Evolutionary conservation across 1,140 invertebrate species (phyloP), one percentile per base, ranked within the genome.

Genomic region (Scaptomyza graminum): DNA sequence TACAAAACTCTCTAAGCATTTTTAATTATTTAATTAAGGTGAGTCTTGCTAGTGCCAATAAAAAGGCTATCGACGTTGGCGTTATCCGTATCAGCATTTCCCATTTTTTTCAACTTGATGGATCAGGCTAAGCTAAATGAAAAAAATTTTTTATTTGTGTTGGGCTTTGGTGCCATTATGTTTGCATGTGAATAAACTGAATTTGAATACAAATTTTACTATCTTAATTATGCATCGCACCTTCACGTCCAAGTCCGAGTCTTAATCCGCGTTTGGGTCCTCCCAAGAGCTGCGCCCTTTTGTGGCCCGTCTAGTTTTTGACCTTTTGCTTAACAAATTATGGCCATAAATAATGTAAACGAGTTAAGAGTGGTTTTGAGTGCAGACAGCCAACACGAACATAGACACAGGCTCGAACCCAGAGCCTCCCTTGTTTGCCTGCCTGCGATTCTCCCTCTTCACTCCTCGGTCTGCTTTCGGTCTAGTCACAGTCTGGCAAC

Each of bases 321-420:
- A 90, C 87, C 87, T 90, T 85, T 90, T 79, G 73, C 62, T 79
- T 72, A 87, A 90, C 87, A 90, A 90, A 90, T 90, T 90, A 90
- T 90, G 82, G 73, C 63, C 87, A 90, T 90, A 90, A 90, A 90
- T 90, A 90, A 90, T 77, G 75, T 83, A 79, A 90, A 90, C 87
- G 87, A 90, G 87, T 76, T 95, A 77, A 93, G 94, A 74, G 94
- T 94, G 83, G 79, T 88, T 88, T 88, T 88, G 83, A 79, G 83
- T 87, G 83, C 87, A 81, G 80, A 84, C 78, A 67, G 80, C 63
- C 72, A 64, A 69, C 80, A 73, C 67, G 72, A 52, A 68, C 76
- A 74, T 56, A 28, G 51, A 65, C 60, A 39, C 47, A 54, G 50
- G 39, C 47, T 56, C 13, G 46, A 25, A 41, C 46, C 31, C 22